Conservation (phyloP, 2,797 vertebrate genomes). For the Halcyon badia region DNA sequence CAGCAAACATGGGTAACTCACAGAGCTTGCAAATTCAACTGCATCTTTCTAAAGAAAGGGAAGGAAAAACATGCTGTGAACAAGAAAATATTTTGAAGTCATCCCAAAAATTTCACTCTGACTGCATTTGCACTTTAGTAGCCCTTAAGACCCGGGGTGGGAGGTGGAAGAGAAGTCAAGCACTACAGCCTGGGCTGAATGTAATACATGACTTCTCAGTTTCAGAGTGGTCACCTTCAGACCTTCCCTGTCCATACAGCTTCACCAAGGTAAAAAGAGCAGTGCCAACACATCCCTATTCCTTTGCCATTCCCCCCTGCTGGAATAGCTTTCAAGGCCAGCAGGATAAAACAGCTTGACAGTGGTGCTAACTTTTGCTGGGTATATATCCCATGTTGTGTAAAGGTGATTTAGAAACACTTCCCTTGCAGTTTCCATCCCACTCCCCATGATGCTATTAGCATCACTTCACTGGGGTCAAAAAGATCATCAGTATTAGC, state of each 20-base stretch:
- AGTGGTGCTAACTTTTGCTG: not conserved
- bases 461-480: not conserved
- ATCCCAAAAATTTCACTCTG: not conserved
- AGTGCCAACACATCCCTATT: not conserved
- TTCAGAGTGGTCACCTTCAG: not conserved
- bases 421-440: not conserved
- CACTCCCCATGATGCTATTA: not conserved
- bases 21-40: slow-evolving; percentile 87
- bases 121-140: not conserved
- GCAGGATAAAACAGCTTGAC: not conserved
- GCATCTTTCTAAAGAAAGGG: slow-evolving; percentile 88
- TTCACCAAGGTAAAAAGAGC: not conserved
- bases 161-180: not conserved
- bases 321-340: not conserved
- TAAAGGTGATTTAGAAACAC: not conserved
- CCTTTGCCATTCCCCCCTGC: not conserved
- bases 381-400: not conserved
- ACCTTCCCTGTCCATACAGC: not conserved
- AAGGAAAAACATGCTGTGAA: not conserved
- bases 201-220: rapidly evolving
- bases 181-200: not conserved
- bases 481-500: not conserved
- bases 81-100: not conserved
- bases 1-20: slow-evolving; percentile 92
- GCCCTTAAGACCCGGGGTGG: not conserved